Evolutionary conservation across 2,797 vertebrate genomes (phyloP), one percentile per base, ranked within the genome.

Genomic region (Paguma larvata): DNA sequence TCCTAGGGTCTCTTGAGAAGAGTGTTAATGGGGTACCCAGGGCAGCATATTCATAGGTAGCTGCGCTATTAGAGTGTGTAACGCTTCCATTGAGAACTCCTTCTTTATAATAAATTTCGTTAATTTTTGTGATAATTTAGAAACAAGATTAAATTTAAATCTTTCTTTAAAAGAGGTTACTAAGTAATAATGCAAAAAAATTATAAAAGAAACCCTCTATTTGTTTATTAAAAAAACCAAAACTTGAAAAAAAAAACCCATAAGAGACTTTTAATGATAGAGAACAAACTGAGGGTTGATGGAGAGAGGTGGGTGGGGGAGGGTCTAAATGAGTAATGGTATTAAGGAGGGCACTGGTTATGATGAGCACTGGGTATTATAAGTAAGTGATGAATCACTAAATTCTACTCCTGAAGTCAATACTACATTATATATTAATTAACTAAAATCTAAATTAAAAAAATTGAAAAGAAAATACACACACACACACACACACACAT

Each of bases 81-180:
- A 41, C 34, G 0, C 34, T 27, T 48, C 41, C 48, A 1, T 21
- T 56, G 41, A 85, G 62, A 95, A 80, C 51, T 25, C 79, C 8
- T n/a, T 44, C n/a, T 75, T 59, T 82, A 4, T 18, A 79, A 79
- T 56, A 83, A 51, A 91, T 59, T 59, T 34, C 5, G 84, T 72
- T 38, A 63, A 67, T 77, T 84, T 96, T 68, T 92, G 59, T 84
- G 44, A 62, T 65, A 88, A 53, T 80, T 92, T 63, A 65, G 44
- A 59, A 96, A 44, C 46, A 83, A 80, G 44, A 77, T 46, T 92
- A 63, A 34, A 94, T 78, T 85, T 73, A 30, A 96, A 72, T 83
- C 23, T 77, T 91, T 67, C 48, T 80, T 82, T 5, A 67, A 80
- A 86, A 85, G 46, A 72, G 21, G 79, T 88, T 79, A 48, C 13